phyloP scores from a whole-genome alignment of 2,888 invertebrate genomes.

The Chaitophorus viminalis region DNA sequence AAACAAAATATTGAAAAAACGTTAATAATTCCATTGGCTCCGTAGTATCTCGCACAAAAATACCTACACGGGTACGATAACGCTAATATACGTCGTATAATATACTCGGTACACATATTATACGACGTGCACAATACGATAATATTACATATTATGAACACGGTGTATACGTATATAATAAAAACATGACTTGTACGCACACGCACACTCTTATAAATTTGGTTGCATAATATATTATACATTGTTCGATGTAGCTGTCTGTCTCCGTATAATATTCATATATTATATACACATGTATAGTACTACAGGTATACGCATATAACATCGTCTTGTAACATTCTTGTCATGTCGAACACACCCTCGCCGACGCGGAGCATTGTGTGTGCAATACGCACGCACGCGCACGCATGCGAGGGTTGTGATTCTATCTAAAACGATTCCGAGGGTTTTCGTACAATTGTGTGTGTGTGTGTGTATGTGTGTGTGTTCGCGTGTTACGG shows the following conservation, averaged over 20 bases:
- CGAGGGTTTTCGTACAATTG: slow-evolving; percentile 9
- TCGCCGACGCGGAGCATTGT: slow-evolving; percentile 42
- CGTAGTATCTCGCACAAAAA: too few species aligned
- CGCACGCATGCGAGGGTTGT: slow-evolving; percentile 13
- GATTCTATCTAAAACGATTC: slow-evolving; percentile 53
- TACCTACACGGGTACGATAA: background rate
- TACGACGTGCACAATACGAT: background rate
- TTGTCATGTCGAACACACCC: slow-evolving; percentile 55
- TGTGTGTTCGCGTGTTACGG: background rate
- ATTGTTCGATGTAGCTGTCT: too few species aligned
- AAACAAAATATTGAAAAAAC: slow-evolving; percentile 19
- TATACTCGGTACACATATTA: background rate
- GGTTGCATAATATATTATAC: too few species aligned
- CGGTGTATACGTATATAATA: background rate
- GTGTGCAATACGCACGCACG: background rate
- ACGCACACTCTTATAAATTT: too few species aligned
- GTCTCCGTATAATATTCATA: too few species aligned
- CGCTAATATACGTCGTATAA: too few species aligned
- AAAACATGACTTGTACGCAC: too few species aligned
- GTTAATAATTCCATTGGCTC: slow-evolving; percentile 13
- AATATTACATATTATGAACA: background rate
- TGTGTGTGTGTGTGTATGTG: background rate
- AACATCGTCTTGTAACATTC: slow-evolving; percentile 38
- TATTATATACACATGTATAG: background rate
- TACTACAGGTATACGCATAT: background rate